Evolutionary conservation across 2,888 invertebrate genomes (phyloP).

Genomic region (Lepidocyrtinus sp.): DNA sequence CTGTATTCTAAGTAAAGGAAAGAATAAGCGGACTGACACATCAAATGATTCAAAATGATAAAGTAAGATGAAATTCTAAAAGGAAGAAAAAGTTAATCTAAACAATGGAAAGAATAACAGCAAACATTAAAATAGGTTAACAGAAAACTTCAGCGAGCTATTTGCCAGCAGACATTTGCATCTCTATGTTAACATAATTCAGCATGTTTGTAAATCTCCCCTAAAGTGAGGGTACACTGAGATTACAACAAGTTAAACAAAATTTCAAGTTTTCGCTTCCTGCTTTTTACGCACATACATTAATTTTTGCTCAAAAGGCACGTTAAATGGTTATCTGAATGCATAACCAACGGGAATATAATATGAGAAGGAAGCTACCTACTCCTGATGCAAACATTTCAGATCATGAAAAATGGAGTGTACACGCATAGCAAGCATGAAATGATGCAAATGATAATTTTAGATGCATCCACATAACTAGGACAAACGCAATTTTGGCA

Average conservation of each 20-base stretch:
- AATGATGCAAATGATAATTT: background rate
- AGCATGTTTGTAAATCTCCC: background rate
- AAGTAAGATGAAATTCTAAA: background rate
- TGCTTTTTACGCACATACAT: conserved; percentile 18
- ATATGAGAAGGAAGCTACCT: conserved; percentile 33
- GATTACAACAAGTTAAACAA: background rate
- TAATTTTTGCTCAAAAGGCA: background rate
- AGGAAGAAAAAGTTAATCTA: background rate
- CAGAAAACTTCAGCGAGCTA: background rate
- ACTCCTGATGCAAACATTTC: background rate
- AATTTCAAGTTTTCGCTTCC: conserved; percentile 40
- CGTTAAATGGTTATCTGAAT: background rate
- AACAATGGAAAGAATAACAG: background rate
- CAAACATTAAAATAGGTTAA: conserved; percentile 36
- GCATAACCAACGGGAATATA: background rate
- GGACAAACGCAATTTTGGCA: background rate
- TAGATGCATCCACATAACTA: background rate
- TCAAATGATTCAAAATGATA: too few relatives aligned
- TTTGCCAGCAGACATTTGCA: background rate
- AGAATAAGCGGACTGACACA: too few relatives aligned
- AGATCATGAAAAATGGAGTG: background rate
- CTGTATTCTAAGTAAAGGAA: too few relatives aligned
- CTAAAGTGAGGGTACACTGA: background rate
- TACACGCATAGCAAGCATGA: background rate
- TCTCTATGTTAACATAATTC: background rate